phyloP scores from a whole-genome alignment of 2,888 invertebrate species.

The Cerceris ruficornis region DNA sequence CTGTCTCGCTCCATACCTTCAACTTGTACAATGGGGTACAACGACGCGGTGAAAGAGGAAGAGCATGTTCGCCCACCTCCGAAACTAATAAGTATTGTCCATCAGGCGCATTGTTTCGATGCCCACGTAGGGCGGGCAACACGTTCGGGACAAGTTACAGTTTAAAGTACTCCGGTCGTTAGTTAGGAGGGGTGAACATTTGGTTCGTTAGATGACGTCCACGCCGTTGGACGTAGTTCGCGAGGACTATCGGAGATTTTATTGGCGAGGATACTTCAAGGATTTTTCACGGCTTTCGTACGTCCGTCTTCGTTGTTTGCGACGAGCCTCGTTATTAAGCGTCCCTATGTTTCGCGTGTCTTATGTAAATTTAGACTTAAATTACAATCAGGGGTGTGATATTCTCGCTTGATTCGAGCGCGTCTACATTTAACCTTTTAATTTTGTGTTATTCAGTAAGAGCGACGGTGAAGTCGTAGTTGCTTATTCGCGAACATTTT shows the following conservation, averaged over 20 bases:
- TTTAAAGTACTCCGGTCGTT: slow-evolving; percentile 63
- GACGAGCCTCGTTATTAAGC: no score
- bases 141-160: slow-evolving; percentile 67
- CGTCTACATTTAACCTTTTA: no score
- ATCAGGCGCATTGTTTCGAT: slow-evolving; percentile 73
- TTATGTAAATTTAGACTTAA: no score
- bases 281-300: slow-evolving; percentile 1
- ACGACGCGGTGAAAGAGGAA: slow-evolving; percentile 58
- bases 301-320: neutral
- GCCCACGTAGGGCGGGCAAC: slow-evolving; percentile 71
- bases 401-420: no score
- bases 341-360: no score
- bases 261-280: slow-evolving; percentile 15
- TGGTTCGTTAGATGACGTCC: slow-evolving; percentile 48
- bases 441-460: no score
- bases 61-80: slow-evolving; percentile 71
- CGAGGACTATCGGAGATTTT: slow-evolving; percentile 18
- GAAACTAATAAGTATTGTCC: slow-evolving; percentile 76
- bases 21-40: slow-evolving; percentile 69
- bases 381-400: no score
- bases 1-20: slow-evolving; percentile 68
- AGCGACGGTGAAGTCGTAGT: no score
- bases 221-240: slow-evolving; percentile 5
- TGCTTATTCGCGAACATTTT: no score
- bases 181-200: slow-evolving; percentile 45